These are phyloP conservation scores for Stictocephala bisonia DNA, from an alignment of 2,888 invertebrate species.

Conservation along the genomic window DNA sequence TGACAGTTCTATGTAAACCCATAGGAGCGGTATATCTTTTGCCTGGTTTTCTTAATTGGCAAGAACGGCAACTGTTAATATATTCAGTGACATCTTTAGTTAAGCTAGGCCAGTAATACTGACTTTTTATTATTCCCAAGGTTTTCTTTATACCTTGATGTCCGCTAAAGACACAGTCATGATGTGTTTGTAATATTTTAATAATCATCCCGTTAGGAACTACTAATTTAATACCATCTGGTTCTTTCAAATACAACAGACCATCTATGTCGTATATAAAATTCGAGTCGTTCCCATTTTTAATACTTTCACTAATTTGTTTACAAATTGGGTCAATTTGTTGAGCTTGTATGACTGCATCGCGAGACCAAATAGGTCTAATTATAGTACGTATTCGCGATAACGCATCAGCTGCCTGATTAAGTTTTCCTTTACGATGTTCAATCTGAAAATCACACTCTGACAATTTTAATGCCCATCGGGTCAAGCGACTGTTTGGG, in stretches of 20 bases:
- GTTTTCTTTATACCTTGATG: too few relatives aligned
- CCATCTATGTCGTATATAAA: neutral
- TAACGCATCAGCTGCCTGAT: conserved; percentile 2
- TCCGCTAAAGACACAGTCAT: too few relatives aligned
- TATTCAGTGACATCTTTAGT: too few relatives aligned
- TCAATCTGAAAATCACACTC: conserved; percentile 22
- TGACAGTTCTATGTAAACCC: too few relatives aligned
- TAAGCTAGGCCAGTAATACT: too few relatives aligned
- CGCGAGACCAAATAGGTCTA: conserved; percentile 10
- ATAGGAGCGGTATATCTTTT: too few relatives aligned
- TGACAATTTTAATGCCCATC: too few relatives aligned
- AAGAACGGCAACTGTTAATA: too few relatives aligned
- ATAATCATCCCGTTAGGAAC: conserved; percentile 2
- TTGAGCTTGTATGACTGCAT: neutral
- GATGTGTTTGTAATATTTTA: too few relatives aligned
- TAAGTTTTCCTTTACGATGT: conserved; percentile 5
- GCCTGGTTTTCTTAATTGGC: too few relatives aligned
- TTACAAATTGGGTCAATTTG: neutral
- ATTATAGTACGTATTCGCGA: neutral
- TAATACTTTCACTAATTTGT: neutral
- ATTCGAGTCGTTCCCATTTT: neutral
- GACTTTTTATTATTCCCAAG: too few relatives aligned
- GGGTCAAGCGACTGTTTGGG: too few relatives aligned
- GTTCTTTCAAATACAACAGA: neutral
- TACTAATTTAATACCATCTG: neutral